Conservation (phyloP, 2,113 vertebrate genomes). For the Xiphophorus maculatus region DNA sequence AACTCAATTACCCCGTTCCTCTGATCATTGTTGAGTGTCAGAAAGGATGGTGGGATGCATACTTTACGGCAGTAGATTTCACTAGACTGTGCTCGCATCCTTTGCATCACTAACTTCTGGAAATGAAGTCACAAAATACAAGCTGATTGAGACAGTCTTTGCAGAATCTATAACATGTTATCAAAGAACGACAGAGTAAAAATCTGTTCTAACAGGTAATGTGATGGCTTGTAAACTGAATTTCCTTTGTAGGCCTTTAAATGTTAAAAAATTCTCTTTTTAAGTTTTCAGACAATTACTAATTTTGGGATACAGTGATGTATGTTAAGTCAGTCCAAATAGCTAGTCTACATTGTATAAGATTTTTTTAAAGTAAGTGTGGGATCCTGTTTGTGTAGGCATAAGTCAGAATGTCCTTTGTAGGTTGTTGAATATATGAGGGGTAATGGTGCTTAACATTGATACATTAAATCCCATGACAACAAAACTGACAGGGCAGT, state of each 20-base stretch:
- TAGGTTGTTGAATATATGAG: neutral
- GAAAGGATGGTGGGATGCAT: conserved; percentile 36
- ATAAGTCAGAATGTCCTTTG: conserved; percentile 12
- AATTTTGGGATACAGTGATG: conserved; percentile 41
- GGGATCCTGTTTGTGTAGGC: neutral
- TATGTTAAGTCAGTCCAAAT: conserved; percentile 19
- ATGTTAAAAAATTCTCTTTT: conserved; percentile 3
- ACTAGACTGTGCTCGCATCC: conserved; percentile 14
- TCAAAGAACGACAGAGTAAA: conserved; percentile 46
- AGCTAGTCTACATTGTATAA: conserved; percentile 7
- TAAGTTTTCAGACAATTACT: conserved; percentile 30
- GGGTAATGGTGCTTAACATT: conserved; percentile 30
- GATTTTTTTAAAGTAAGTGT: conserved; percentile 15
- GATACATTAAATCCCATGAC: conserved; percentile 15
- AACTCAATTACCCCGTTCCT: conserved; percentile 58
- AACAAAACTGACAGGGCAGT: conserved; percentile 4
- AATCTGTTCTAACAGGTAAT: conserved; percentile 44
- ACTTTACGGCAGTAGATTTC: conserved; percentile 38
- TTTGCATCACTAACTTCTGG: conserved; percentile 42
- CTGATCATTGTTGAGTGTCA: conserved; percentile 48
- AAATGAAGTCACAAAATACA: conserved; percentile 34
- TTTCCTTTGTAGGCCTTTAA: conserved; percentile 22
- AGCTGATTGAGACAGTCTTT: conserved; percentile 46
- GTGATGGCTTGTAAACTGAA: conserved; percentile 4
- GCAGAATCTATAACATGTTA: conserved; percentile 20